phyloP scores from a whole-genome alignment of 2,113 vertebrate genomes.

The Gambusia holbrooki region DNA sequence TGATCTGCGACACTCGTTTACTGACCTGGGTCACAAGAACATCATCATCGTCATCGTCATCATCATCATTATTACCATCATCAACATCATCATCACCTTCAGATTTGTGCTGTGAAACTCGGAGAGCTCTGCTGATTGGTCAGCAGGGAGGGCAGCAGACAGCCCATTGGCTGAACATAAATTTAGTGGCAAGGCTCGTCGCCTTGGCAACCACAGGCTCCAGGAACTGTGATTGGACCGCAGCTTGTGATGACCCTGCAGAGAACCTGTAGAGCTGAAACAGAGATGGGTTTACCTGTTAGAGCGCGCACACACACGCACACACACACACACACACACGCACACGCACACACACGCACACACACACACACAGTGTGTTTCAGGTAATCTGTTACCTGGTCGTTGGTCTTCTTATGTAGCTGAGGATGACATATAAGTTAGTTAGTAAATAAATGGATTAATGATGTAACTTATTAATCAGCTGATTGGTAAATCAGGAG shows the following conservation, averaged over 20 bases:
- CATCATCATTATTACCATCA: slow-evolving; percentile 29
- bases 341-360: no score
- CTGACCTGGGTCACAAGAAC: slow-evolving; percentile 60
- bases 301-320: not conserved
- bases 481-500: not conserved
- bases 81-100: slow-evolving; percentile 35
- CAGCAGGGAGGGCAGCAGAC: not conserved
- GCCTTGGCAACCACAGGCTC: not conserved
- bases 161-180: slow-evolving; percentile 31
- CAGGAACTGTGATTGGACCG: slow-evolving; percentile 28
- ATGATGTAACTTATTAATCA: not conserved
- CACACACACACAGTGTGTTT: no score
- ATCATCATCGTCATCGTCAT: not conserved
- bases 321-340: not conserved
- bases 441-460: not conserved
- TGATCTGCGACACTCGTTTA: slow-evolving; percentile 89
- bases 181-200: slow-evolving; percentile 26
- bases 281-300: not conserved
- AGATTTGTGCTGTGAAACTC: slow-evolving; percentile 34
- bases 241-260: slow-evolving; percentile 35
- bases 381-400: slow-evolving; percentile 17
- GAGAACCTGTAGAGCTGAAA: slow-evolving; percentile 19
- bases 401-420: slow-evolving; percentile 33
- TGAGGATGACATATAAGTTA: slow-evolving; percentile 23
- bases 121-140: slow-evolving; percentile 42